Evolutionary conservation across 2,888 invertebrate species (phyloP), one percentile per base, ranked within the genome.

Genomic region (Caenorhabditis angaria): DNA sequence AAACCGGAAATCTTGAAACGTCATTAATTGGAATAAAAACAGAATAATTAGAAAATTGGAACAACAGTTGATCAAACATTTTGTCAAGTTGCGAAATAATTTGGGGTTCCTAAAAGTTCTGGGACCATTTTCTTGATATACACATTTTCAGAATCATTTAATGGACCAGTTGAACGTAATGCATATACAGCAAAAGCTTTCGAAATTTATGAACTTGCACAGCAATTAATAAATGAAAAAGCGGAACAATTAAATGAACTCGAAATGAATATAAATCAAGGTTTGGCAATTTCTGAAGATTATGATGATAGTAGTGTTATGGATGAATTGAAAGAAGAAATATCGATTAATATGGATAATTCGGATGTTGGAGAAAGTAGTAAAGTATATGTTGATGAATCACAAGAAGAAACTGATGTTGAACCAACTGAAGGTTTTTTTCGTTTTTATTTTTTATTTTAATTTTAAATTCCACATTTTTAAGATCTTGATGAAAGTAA

Each of bases 181-280:
- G 28, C 64, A 22, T 87, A 83, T 72, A 87, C 87, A 2, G 25
- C 32, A 0, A 87, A 87, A 64, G 87, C 87, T 6, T 47, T 55
- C 4, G 86, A 86, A 59, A 85, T 87, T 35, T 51, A 74, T 8
- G 64, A 77, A 0, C 8, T 72, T 56, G 83, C 82, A 2, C 61
- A 80, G 18, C 35, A 41, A 22, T 48, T 77, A 20, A 54, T 87
- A 1, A 60, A 60, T 5, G 72, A 81, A 56, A 73, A 84, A 14
- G n/a, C 28, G 12, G 58, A 32, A 1, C 70, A 80, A 65, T 69
- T 86, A 22, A 58, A 28, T 6, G 83, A 84, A 41, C 62, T 85
- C 14, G 83, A 86, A 61, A 56, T 76, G 18, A 83, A 83, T 65
- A 85, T 86, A 32, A 78, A 78, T 56, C 59, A 59, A 50, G 65